These are phyloP conservation scores for Polietes domitor DNA, from an alignment of 2,888 invertebrate species.

Conservation along the genomic window DNA sequence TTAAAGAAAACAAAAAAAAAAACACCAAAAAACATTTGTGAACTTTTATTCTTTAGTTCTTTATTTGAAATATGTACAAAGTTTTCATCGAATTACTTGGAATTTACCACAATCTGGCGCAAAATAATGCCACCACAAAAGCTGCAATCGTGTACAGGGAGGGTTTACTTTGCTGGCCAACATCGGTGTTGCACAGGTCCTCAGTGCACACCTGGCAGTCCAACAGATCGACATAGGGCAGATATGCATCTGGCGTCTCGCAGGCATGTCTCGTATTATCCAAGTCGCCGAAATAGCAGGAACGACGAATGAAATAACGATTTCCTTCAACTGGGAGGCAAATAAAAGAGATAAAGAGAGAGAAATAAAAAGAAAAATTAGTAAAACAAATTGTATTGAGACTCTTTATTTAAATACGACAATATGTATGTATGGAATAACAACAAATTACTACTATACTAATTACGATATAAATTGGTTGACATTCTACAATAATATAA, in stretches of 20 bases:
- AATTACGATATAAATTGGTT: too few species aligned
- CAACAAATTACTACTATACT: too few species aligned
- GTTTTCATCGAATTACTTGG: too few species aligned
- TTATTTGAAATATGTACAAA: not conserved
- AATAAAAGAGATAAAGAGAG: not conserved
- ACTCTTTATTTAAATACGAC: too few species aligned
- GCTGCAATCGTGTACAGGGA: constrained; percentile 8
- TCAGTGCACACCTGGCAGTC: constrained; percentile 71
- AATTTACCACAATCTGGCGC: constrained; percentile 20
- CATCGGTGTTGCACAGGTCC: constrained; percentile 72
- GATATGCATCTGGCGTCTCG: constrained; percentile 70
- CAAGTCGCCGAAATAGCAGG: constrained; percentile 72
- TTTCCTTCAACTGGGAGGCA: constrained; percentile 61
- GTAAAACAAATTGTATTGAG: too few species aligned
- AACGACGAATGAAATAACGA: constrained; percentile 71
- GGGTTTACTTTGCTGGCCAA: not conserved
- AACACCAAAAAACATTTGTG: too few species aligned
- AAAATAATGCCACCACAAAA: constrained; percentile 1
- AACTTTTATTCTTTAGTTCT: not conserved
- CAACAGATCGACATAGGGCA: constrained; percentile 69
- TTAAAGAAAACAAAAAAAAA: too few species aligned
- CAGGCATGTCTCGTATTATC: constrained; percentile 67
- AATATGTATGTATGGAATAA: too few species aligned
- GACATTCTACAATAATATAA: too few species aligned
- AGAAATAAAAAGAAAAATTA: not conserved